Percentiles rank a stretch among this genome's conserved stretches.
Conservation (phyloP, 2,888 invertebrate genomes). For the Poecilobothrus nobilitatus region DNA sequence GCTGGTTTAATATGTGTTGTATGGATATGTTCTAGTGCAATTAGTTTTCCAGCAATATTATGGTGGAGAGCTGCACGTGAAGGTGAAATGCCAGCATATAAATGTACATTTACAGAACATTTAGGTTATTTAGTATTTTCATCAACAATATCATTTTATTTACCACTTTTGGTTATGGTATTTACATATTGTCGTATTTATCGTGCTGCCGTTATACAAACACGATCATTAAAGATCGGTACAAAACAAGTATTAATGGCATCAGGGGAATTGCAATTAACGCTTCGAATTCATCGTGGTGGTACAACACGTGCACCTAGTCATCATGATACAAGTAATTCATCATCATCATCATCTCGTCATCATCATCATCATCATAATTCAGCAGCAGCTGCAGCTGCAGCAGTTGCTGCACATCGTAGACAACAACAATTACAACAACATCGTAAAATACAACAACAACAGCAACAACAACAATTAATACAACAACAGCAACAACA, state of each 20-base stretch:
- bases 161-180: constrained; percentile 94
- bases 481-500: not conserved
- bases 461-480: not conserved
- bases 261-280: constrained; percentile 77
- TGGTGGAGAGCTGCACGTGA: constrained; percentile 88
- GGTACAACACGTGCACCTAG: constrained; percentile 60
- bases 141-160: constrained; percentile 94
- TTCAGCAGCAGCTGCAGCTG: constrained; percentile 43
- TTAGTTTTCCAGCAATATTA: constrained; percentile 96
- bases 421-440: constrained; percentile 21
- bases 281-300: constrained; percentile 87
- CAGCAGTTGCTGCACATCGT: constrained; percentile 36
- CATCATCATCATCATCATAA: constrained; percentile 26
- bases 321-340: constrained; percentile 16
- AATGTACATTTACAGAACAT: constrained; percentile 95
- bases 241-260: constrained; percentile 82
- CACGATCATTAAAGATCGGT: constrained; percentile 80
- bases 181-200: constrained; percentile 97
- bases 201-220: constrained; percentile 86
- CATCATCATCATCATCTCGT: constrained; percentile 10
- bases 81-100: constrained; percentile 70
- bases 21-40: constrained; percentile 93
- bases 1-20: constrained; percentile 83
- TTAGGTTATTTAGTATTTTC: constrained; percentile 94
- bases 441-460: not conserved